Evolutionary conservation across 2,113 vertebrate genomes (phyloP), one percentile per base, ranked within the genome.

Genomic region (Lanius collurio): DNA sequence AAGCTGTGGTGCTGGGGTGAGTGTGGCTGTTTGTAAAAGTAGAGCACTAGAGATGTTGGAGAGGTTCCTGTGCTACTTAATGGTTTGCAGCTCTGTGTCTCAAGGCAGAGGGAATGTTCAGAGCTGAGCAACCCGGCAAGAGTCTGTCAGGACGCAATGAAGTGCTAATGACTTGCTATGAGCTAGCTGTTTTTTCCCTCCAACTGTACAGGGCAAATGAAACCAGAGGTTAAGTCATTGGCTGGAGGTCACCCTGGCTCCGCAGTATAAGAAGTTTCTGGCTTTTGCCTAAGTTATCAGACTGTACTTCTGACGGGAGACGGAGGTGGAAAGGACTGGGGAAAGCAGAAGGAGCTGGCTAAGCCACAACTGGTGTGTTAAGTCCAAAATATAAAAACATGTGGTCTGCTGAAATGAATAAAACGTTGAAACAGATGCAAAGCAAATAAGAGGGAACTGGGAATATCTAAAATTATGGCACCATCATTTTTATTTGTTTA

Each of bases 111-210:
- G 35, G 64, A 39, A 50, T 4, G 15, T 87, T 83, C 24, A 71
- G 42, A 81, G 55, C 27, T 92, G 74, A 62, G 65, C 26, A 67
- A 39, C n/a, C 49, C 16, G 22, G 55, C 27, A 76, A 27, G 39
- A 56, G 39, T 41, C 59, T 63, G 33, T 44, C 64, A 56, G 86
- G 70, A 82, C 60, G 63, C 31, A 78, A n/a, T 28, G 84, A 83
- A 90, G 71, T 49, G 60, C 49, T 92, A 86, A 89, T 63, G 73
- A 67, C 30, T 76, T 83, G 62, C 55, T 77, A 55, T 86, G 73
- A 73, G n/a, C 27, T 53, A 41, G 44, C 71, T 67, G 27, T 9
- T 73, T 83, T 55, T 86, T 60, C 35, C 18, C 28, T 81, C 49
- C 11, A 44, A 3, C 26, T 89, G 78, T 44, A 15, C 35, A 53